Percentiles rank a stretch among this genome's conserved stretches.
Evolutionary conservation across 2,888 invertebrate species (phyloP).

Genomic region (Temnothorax ravouxi): DNA sequence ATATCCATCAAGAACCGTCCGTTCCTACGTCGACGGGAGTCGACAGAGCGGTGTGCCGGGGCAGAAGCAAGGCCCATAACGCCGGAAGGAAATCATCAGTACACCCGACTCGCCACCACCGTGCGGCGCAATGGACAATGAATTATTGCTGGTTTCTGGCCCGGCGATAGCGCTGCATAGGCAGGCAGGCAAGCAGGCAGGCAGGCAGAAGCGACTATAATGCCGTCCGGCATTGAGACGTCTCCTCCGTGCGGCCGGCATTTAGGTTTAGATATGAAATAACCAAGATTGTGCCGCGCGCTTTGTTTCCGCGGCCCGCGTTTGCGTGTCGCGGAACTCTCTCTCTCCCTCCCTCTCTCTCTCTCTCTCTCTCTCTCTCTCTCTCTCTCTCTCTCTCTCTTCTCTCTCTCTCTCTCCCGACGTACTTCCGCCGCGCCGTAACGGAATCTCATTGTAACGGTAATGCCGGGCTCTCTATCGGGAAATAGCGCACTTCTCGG

Average conservation of each 20-base stretch:
- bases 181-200: constrained; percentile 52
- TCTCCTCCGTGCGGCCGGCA: constrained; percentile 69
- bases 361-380: no score
- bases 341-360: neutral
- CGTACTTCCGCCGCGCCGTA: constrained; percentile 62
- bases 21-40: constrained; percentile 57
- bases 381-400: neutral
- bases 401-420: constrained; percentile 24
- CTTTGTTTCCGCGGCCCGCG: constrained; percentile 73
- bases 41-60: constrained; percentile 55
- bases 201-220: constrained; percentile 69
- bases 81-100: constrained; percentile 84
- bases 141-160: constrained; percentile 81
- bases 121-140: constrained; percentile 80
- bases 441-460: constrained; percentile 73
- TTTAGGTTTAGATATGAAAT: constrained; percentile 74
- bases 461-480: constrained; percentile 68
- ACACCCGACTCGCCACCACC: constrained; percentile 75
- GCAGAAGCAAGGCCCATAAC: constrained; percentile 62
- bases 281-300: constrained; percentile 75
- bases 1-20: constrained; percentile 68
- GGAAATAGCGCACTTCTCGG: constrained; percentile 32
- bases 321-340: constrained; percentile 48
- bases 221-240: constrained; percentile 76
- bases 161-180: constrained; percentile 68